Percentiles rank a stretch among this genome's conserved stretches.
These are phyloP conservation scores for Oasisia sp. DNA, from an alignment of 2,888 invertebrate species.

Conservation along the genomic window DNA sequence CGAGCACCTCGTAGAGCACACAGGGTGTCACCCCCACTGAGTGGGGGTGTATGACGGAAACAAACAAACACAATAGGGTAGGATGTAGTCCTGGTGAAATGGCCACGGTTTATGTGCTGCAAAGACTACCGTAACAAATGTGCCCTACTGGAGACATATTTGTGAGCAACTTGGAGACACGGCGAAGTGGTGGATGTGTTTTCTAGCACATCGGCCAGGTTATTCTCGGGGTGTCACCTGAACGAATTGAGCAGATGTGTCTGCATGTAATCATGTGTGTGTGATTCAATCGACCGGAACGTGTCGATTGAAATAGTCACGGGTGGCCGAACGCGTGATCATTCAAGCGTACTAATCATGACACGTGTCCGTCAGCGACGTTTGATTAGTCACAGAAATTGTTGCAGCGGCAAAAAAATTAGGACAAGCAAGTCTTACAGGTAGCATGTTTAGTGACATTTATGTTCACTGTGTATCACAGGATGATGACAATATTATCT, in stretches of 20 bases:
- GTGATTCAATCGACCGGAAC: not conserved
- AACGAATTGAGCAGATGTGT: not conserved
- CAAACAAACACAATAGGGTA: not conserved
- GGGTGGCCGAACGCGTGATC: not conserved
- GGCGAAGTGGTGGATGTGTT: not conserved
- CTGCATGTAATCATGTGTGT: not conserved
- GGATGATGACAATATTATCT: not conserved
- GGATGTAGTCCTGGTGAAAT: not conserved
- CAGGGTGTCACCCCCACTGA: no score
- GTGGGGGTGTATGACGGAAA: not conserved
- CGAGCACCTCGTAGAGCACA: no score
- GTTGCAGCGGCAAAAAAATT: not conserved
- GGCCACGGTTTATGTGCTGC: not conserved
- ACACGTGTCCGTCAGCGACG: not conserved
- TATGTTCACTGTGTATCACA: not conserved
- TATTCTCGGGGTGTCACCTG: not conserved
- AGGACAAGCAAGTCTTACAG: not conserved
- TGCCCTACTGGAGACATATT: not conserved
- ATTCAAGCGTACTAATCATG: not conserved
- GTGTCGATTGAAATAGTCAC: not conserved
- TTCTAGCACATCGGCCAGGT: not conserved
- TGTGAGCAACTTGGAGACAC: not conserved
- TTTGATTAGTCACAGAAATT: not conserved
- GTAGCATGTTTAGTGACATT: not conserved
- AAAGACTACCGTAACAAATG: not conserved